phyloP scores from a whole-genome alignment of 2,888 invertebrate species.

The Homarus gammarus region DNA sequence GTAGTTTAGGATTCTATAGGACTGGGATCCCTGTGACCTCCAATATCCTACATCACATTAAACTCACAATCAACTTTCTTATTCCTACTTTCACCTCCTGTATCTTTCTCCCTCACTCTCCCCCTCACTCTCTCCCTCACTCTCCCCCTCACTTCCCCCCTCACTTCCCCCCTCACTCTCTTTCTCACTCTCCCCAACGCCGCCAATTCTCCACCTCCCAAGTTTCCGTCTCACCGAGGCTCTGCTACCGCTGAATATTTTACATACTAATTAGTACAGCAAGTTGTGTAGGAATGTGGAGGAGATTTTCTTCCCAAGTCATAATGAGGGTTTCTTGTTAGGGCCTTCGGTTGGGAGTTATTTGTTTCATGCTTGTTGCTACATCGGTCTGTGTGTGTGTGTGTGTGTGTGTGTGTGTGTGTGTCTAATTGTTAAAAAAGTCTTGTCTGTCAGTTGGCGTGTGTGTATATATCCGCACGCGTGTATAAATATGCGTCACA shows the following conservation, averaged over 20 bases:
- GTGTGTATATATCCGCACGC: too few species aligned
- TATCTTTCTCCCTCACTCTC: background rate
- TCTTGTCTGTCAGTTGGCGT: too few species aligned
- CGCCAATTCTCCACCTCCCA: too few species aligned
- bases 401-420: conserved; percentile 12
- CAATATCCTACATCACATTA: too few species aligned
- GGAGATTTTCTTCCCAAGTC: background rate
- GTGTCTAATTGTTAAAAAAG: too few species aligned
- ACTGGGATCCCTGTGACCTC: too few species aligned
- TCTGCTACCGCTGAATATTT: background rate
- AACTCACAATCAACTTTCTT: too few species aligned
- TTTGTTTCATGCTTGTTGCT: background rate
- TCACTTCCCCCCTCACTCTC: background rate
- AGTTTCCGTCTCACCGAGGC: background rate
- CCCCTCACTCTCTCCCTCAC: background rate
- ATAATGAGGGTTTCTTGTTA: background rate
- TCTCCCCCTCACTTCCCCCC: conserved; percentile 20
- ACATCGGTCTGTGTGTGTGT: conserved; percentile 34
- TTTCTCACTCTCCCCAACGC: background rate
- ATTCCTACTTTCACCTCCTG: background rate
- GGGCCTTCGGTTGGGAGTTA: too few species aligned
- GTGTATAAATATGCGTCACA: too few species aligned
- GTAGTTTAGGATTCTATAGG: too few species aligned
- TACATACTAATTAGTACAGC: background rate
- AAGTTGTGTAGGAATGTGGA: background rate